A percentile compares a stretch with the other conserved stretches of the same genome.
Evolutionary conservation across 2,113 vertebrate species (phyloP).

Genomic region (Hemicordylus capensis): DNA sequence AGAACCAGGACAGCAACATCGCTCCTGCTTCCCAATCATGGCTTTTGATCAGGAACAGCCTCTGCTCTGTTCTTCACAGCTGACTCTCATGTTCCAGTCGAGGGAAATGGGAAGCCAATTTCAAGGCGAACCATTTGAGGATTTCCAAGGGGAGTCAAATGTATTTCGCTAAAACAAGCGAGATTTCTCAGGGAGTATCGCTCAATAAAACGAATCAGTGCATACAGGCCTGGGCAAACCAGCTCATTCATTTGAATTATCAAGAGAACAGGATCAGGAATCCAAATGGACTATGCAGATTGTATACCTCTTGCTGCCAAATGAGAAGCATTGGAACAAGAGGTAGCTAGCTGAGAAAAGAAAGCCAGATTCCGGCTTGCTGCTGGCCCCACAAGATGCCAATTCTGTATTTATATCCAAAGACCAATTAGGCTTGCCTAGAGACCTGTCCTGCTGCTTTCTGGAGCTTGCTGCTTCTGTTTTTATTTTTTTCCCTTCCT

Average conservation of each 20-base stretch:
- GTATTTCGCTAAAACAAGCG: too few species aligned
- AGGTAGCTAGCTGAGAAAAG: not conserved
- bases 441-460: not conserved
- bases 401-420: not conserved
- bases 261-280: not conserved
- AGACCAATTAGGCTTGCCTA: not conserved
- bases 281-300: not conserved
- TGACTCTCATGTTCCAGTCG: too few species aligned
- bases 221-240: not conserved
- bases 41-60: too few species aligned
- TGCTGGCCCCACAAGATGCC: not conserved
- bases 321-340: not conserved
- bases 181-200: too few species aligned
- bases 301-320: not conserved
- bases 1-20: too few species aligned
- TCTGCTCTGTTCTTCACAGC: too few species aligned
- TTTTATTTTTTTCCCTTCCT: constrained; percentile 5
- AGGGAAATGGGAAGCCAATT: too few species aligned
- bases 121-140: too few species aligned
- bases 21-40: too few species aligned
- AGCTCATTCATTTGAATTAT: not conserved
- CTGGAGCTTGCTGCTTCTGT: not conserved
- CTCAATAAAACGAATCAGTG: too few species aligned
- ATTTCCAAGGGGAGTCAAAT: too few species aligned
- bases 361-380: not conserved